phyloP scores from a whole-genome alignment of 2,888 invertebrate species.

The Schrankia costaestrigalis region DNA sequence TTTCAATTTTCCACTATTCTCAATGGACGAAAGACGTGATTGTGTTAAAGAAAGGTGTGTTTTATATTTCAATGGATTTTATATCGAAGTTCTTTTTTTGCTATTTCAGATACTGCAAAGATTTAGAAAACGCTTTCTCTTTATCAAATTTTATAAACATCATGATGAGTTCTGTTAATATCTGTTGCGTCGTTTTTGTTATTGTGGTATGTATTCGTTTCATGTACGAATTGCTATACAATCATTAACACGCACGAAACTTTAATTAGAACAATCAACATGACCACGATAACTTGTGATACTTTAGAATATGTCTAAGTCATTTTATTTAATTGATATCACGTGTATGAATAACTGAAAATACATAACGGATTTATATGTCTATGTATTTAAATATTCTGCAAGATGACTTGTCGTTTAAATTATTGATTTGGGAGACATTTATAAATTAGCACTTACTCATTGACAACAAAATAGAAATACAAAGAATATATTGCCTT shows the following conservation, averaged over 20 bases:
- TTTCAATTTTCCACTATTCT: conserved; percentile 4
- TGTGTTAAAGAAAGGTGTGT: conserved; percentile 16
- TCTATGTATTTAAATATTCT: too few relatives aligned
- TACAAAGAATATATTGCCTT: too few relatives aligned
- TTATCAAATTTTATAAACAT: conserved; percentile 65
- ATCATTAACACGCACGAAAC: neutral
- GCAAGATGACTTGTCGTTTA: too few relatives aligned
- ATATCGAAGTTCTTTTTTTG: conserved; percentile 23
- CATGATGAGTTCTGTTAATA: conserved; percentile 67
- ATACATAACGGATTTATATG: too few relatives aligned
- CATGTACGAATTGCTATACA: neutral
- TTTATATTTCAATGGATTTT: conserved; percentile 6
- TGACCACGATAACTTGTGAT: too few relatives aligned
- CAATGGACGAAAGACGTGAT: conserved; percentile 14
- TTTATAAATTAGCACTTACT: too few relatives aligned
- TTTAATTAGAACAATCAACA: neutral
- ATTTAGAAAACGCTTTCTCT: conserved; percentile 66
- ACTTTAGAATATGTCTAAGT: too few relatives aligned
- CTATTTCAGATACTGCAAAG: conserved; percentile 61
- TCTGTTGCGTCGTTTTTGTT: conserved; percentile 71
- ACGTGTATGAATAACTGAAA: too few relatives aligned
- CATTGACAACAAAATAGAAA: too few relatives aligned
- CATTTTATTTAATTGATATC: too few relatives aligned
- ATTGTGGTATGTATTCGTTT: conserved; percentile 55
- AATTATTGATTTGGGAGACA: too few relatives aligned